Evolutionary conservation across 2,888 invertebrate genomes (phyloP), one percentile per base, ranked within the genome.

Genomic region (Drosophila tanythrix): DNA sequence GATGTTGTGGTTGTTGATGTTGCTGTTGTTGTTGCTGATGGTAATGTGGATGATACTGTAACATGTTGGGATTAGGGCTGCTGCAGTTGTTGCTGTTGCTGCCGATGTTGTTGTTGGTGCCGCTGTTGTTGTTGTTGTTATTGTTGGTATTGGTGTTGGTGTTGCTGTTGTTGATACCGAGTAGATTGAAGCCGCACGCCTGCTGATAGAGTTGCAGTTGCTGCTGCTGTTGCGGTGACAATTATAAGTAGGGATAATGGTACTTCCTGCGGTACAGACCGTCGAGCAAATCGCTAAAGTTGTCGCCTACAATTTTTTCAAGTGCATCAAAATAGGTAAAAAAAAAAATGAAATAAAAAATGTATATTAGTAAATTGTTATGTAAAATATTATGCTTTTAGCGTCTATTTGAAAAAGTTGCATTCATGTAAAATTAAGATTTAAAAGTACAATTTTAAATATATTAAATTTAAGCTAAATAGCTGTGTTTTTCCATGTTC

Each of bases 221-320:
- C 82, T 88, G 90, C 86, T 90, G 90, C 88, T 90, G 87, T 64
- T 83, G 87, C 80, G 91, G 88, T 83, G 87, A 88, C 89, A 92
- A 93, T 93, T 93, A 93, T 93, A 93, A 93, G 76, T 93, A 93
- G 36, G 93, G 93, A 92, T 93, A 93, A 75, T 93, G 93, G 83
- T 93, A 93, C 91, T 93, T 93, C 89, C 93, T 91, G 79, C 93
- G 92, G 91, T 93, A 93, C 88, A 93, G 88, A 82, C 93, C 93
- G 74, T 93, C 93, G 80, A 93, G 91, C 82, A 93, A 83, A 60
- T 92, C 92, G 64, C 91, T 84, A 82, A 92, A 92, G 74, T 92
- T 92, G 62, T 91, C 91, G 76, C 89, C 92, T 92, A 76, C 2
- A 66, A 65, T 52, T 56, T 59, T 72, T 33, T 55, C 33, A 61